phyloP scores from a whole-genome alignment of 2,888 invertebrate species.

The Disparrhopalites patrizii region DNA sequence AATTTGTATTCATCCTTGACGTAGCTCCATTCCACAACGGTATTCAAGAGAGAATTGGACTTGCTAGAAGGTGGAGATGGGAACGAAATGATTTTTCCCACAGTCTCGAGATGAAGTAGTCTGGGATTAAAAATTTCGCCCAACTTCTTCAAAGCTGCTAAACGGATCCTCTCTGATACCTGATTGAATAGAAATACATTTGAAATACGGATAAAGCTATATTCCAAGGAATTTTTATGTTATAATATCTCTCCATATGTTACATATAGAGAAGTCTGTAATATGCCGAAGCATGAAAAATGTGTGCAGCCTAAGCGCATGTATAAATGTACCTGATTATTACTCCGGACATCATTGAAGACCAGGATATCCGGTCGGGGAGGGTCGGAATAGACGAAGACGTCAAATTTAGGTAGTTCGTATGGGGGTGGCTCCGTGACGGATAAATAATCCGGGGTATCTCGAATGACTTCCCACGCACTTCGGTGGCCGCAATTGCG shows the following conservation, averaged over 20 bases:
- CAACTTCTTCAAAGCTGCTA: not conserved
- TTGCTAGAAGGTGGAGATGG: not conserved
- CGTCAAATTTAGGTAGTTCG: constrained; percentile 20
- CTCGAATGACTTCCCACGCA: constrained; percentile 39
- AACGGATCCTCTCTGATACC: not conserved
- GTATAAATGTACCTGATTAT: too few relatives aligned
- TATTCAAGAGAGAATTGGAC: not conserved
- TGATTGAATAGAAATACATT: not conserved
- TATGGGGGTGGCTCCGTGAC: constrained; percentile 27
- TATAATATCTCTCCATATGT: too few relatives aligned
- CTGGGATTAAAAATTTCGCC: not conserved
- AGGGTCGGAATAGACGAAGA: constrained; percentile 21
- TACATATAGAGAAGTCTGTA: too few relatives aligned
- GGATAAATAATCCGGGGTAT: constrained; percentile 30
- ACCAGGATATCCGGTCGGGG: not conserved
- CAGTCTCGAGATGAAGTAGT: not conserved
- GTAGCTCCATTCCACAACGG: constrained; percentile 7
- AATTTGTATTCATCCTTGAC: not conserved
- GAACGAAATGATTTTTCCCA: constrained; percentile 7
- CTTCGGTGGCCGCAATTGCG: constrained; percentile 58
- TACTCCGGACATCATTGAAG: constrained; percentile 36
- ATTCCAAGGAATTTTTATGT: too few relatives aligned
- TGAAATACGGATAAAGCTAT: too few relatives aligned
- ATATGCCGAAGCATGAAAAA: too few relatives aligned
- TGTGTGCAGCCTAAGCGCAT: too few relatives aligned